Conservation (phyloP, 2,888 invertebrate species). For the Polylopha cassiicola region DNA sequence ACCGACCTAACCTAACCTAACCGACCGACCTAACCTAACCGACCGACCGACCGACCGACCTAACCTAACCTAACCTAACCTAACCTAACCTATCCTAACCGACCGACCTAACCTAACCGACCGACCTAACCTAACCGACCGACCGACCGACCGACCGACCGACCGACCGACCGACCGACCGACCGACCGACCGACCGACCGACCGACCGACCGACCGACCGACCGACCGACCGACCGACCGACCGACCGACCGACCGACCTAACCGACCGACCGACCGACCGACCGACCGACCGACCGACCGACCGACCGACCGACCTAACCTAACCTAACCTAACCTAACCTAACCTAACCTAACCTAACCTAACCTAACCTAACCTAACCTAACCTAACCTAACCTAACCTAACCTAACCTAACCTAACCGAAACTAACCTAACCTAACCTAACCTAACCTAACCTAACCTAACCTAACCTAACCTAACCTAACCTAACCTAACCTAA, state of each 20-base stretch:
- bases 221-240: slow-evolving; percentile 21
- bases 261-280: slow-evolving; percentile 7
- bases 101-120: slow-evolving; percentile 23
- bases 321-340: slow-evolving; percentile 10
- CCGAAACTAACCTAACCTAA: slow-evolving; percentile 9
- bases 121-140: slow-evolving; percentile 11
- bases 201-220: slow-evolving; percentile 13
- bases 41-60: slow-evolving; percentile 14
- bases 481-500: slow-evolving; percentile 10
- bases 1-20: slow-evolving; percentile 21
- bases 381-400: slow-evolving; percentile 5
- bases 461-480: slow-evolving; percentile 10
- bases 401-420: slow-evolving; percentile 8
- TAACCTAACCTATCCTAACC: slow-evolving; percentile 25
- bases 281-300: slow-evolving; percentile 9
- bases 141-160: slow-evolving; percentile 10
- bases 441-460: slow-evolving; percentile 10
- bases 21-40: slow-evolving; percentile 21
- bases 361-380: slow-evolving; percentile 10
- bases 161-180: slow-evolving; percentile 5
- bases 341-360: slow-evolving; percentile 10
- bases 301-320: slow-evolving; percentile 7
- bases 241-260: slow-evolving; percentile 11
- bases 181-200: slow-evolving; percentile 11
- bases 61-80: slow-evolving; percentile 26